Conservation (phyloP, 2,797 vertebrate species). For the Hybognathus amarus region DNA sequence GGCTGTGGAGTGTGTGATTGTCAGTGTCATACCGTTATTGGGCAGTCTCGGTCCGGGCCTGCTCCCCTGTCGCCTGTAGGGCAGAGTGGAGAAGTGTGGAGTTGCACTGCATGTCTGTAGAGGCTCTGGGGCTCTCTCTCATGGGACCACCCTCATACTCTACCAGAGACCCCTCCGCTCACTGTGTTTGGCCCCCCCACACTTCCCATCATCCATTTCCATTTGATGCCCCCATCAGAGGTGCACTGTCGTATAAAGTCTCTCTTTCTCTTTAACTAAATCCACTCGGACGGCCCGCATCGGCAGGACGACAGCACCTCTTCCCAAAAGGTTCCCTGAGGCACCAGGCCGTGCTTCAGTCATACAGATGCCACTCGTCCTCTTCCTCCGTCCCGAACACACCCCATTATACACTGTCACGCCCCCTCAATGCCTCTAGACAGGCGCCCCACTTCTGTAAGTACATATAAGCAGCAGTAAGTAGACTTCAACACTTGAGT, state of each 20-base stretch:
- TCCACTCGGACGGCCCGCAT: constrained; percentile 71
- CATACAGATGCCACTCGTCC: constrained; percentile 78
- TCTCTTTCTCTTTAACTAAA: constrained; percentile 69
- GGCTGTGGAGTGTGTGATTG: constrained; percentile 46
- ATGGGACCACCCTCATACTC: constrained; percentile 61
- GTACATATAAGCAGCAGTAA: constrained; percentile 76
- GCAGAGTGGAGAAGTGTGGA: constrained; percentile 53
- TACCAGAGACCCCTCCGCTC: constrained; percentile 52
- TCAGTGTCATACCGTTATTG: constrained; percentile 46
- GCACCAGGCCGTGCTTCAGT: constrained; percentile 84
- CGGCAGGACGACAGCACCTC: constrained; percentile 82
- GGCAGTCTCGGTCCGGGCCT: constrained; percentile 26
- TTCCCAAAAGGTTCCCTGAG: constrained; percentile 82
- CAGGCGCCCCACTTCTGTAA: constrained; percentile 79
- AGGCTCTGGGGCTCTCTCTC: constrained; percentile 59
- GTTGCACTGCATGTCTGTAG: constrained; percentile 67
- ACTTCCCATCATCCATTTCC: constrained; percentile 64
- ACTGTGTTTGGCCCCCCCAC: constrained; percentile 58
- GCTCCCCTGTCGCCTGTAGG: constrained; percentile 53
- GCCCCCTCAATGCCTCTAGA: constrained; percentile 78
- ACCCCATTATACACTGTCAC: constrained; percentile 77
- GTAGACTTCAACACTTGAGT: constrained; percentile 66
- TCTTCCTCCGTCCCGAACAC: constrained; percentile 72
- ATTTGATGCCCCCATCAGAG: constrained; percentile 59
- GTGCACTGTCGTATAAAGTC: constrained; percentile 63